Conservation (phyloP, 2,113 vertebrate species). For the Menidia beryllina region DNA sequence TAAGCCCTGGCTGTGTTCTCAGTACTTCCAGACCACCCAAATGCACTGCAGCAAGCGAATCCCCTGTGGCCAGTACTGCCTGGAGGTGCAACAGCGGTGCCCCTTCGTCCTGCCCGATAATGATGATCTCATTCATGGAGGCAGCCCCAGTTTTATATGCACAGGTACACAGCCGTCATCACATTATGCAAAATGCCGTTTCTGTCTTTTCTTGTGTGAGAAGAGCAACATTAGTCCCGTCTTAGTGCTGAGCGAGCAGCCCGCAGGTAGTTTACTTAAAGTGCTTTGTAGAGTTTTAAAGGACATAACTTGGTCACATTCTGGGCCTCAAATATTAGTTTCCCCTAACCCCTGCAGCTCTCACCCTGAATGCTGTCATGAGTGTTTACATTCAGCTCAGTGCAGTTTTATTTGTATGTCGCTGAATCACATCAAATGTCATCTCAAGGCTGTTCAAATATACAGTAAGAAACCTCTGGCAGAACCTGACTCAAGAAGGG, state of each 20-base stretch:
- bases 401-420: no score
- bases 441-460: no score
- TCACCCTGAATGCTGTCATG: background rate
- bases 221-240: no score
- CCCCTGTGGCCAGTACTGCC: conserved; percentile 98
- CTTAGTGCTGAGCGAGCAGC: background rate
- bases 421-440: no score
- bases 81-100: conserved; percentile 98
- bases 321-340: conserved; percentile 2
- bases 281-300: conserved; percentile 1
- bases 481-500: no score
- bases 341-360: background rate
- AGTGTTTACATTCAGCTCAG: no score
- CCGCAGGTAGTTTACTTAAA: background rate
- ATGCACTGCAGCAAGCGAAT: conserved; percentile 97
- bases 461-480: no score
- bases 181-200: background rate
- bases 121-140: conserved; percentile 98
- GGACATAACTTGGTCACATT: conserved; percentile 11
- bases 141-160: conserved; percentile 99
- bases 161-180: conserved; percentile 85
- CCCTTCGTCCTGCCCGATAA: conserved; percentile 99
- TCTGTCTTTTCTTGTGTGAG: background rate
- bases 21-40: conserved; percentile 98
- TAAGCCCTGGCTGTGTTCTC: conserved; percentile 99